Base-by-base conservation (phyloP, 2,888 invertebrate genomes). In the Mycalesis mineus region DNA sequence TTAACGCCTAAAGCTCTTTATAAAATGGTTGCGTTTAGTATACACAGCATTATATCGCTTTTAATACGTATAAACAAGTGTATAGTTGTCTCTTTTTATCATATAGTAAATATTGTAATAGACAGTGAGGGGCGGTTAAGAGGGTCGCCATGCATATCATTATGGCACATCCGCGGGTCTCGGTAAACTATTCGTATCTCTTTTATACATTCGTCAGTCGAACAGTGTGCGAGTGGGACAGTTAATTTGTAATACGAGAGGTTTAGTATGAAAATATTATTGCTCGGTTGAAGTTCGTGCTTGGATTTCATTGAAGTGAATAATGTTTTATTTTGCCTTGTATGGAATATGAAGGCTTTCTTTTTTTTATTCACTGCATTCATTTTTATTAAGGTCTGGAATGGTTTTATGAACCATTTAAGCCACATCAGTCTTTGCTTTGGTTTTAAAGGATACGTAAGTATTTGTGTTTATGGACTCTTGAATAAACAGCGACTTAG, bases 101-200 rank as follows among this genome's bases (percentile, higher is more conserved):
- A 4, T 45, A 56, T 55, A 48, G 57, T 58, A 57, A 59, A 55
- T 50, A 52, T 45, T 15, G 51, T 48, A 65, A 54, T 41, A 64
- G 69, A 78, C 42, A 62, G 69, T 65, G 71, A 75, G 57, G 61
- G 69, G 60, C 55, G 62, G 67, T 65, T 65, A 72, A 75, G 73
- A 76, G 80, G 77, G 78, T 79, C 78, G 75, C 72, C 74, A 76
- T 78, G 83, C 80, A 82, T 82, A 81, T 81, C 80, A 81, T 82
- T 82, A 82, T 71, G 69, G 73, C 70, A 66, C 66, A 68, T 63
- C 69, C 72, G 71, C 68, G 57, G 62, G 61, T 60, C 65, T 62
- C 58, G 62, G 61, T 63, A 55, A 62, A 67, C 65, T 68, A 49
- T 58, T 57, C 63, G 69, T 60, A 61, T 82, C 82, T 77, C 75